Evolutionary conservation across 2,113 vertebrate species (phyloP).

Genomic region (Dasyprocta punctata): DNA sequence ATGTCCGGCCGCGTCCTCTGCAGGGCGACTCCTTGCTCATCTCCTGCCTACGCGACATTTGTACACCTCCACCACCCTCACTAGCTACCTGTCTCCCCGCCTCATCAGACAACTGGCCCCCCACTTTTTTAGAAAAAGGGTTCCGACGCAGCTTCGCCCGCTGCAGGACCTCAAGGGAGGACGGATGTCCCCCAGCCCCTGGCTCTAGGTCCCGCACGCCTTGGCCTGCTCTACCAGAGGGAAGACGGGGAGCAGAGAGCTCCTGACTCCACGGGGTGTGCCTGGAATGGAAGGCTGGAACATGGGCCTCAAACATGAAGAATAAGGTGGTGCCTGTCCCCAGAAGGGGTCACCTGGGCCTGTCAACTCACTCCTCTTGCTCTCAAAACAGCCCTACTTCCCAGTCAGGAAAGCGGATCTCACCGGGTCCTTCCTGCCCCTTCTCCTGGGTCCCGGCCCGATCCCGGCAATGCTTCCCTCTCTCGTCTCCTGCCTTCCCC

Average conservation of each 20-base stretch:
- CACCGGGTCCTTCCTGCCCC: background rate
- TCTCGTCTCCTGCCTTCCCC: background rate
- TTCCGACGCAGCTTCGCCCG: background rate
- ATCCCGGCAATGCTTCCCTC: background rate
- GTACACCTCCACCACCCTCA: background rate
- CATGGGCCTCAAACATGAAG: rapidly evolving
- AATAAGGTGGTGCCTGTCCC: background rate
- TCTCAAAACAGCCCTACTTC: background rate
- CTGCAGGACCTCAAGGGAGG: background rate
- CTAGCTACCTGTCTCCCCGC: background rate
- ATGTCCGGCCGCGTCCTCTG: too few relatives aligned
- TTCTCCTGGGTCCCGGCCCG: background rate
- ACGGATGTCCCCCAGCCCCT: too few relatives aligned
- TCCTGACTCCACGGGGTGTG: background rate
- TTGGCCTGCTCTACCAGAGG: background rate
- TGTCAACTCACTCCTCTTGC: background rate
- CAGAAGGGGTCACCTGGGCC: rapidly evolving
- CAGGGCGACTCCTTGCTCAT: background rate
- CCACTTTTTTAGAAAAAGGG: background rate
- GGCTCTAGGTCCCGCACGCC: too few relatives aligned
- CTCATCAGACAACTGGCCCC: background rate
- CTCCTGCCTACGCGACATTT: rapidly evolving
- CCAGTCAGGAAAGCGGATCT: background rate
- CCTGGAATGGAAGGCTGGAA: background rate
- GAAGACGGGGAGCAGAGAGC: background rate